Evolutionary conservation across 2,888 invertebrate species (phyloP), one percentile per base, ranked within the genome.

Genomic region (Spilosoma lubricipeda): DNA sequence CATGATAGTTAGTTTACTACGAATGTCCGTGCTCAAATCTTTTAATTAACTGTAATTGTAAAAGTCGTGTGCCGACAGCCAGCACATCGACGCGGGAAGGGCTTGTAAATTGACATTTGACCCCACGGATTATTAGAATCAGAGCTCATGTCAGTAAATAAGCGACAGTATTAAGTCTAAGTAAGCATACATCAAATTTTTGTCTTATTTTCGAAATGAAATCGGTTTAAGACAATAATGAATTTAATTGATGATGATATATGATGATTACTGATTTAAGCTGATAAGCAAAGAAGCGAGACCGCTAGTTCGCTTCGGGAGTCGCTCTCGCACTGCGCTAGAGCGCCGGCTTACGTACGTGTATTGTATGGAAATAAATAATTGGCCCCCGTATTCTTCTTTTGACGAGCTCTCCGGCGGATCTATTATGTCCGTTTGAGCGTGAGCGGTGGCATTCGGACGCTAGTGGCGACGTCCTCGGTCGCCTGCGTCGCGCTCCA

Each of bases 281-380:
- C 56, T 1, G 23, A 48, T 18, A n/a, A 69, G 69, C 13, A 23
- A 27, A 67, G 74, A 73, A 70, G 68, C 74, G 76, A 81, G 83
- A 83, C 75, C 83, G 83, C 86, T 86, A 85, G 85, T 85, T 85
- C 88, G 85, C 83, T 84, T 80, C 84, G 88, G 90, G 90, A 92
- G 88, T 92, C 92, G 93, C 91, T 93, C 92, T 90, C 91, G 90
- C 91, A 91, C 91, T 91, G 93, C 90, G 92, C 88, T 91, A 90
- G 93, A 88, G 90, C 90, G 91, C 87, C 87, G 89, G 84, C 89
- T 93, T 92, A 93, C 94, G 94, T 93, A 90, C 92, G 91, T 90
- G 91, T 93, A 95, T 94, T 95, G 94, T 95, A 94, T 94, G 92
- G 92, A 92, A 94, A 93, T 95, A 94, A 91, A 92, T 95, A 95